These are phyloP conservation scores for Clanis bilineata DNA, from an alignment of 2,888 invertebrate species.

Conservation along the genomic window DNA sequence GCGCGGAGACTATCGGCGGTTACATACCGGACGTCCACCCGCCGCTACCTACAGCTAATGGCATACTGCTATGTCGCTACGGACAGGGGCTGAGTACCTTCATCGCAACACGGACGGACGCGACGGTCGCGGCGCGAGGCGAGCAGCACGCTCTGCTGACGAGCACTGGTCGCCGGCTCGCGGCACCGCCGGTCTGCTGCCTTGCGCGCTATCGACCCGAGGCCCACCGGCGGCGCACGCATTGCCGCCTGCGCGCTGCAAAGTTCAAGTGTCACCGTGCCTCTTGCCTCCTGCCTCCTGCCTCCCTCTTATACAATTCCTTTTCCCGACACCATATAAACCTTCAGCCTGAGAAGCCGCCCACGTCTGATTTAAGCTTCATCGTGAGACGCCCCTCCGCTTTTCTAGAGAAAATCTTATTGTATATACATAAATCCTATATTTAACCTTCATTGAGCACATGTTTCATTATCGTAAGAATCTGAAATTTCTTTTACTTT, in stretches of 20 bases:
- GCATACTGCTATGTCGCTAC: constrained; percentile 71
- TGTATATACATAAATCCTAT: no score
- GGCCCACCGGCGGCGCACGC: constrained; percentile 23
- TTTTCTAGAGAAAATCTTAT: not conserved
- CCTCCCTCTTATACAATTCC: not conserved
- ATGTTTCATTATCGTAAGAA: no score
- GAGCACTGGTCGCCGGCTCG: constrained; percentile 41
- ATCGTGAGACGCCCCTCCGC: not conserved
- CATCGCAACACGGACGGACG: constrained; percentile 69
- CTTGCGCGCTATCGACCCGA: constrained; percentile 24
- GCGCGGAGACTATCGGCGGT: constrained; percentile 47
- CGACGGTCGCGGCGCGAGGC: constrained; percentile 38
- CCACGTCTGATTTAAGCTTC: not conserved
- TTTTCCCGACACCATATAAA: not conserved
- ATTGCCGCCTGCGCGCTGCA: constrained; percentile 24
- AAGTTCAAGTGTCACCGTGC: constrained; percentile 45
- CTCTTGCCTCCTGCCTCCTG: constrained; percentile 19
- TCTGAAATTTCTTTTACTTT: no score
- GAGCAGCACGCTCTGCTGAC: constrained; percentile 42
- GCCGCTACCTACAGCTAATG: constrained; percentile 68
- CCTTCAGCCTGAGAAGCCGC: not conserved
- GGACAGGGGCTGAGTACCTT: constrained; percentile 67
- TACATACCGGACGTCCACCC: constrained; percentile 62
- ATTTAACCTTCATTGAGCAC: no score
- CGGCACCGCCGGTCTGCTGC: constrained; percentile 23